A percentile compares a stretch with the other conserved stretches of the same genome.
Conservation (phyloP, 2,888 invertebrate species). For the Chorisops tibialis region DNA sequence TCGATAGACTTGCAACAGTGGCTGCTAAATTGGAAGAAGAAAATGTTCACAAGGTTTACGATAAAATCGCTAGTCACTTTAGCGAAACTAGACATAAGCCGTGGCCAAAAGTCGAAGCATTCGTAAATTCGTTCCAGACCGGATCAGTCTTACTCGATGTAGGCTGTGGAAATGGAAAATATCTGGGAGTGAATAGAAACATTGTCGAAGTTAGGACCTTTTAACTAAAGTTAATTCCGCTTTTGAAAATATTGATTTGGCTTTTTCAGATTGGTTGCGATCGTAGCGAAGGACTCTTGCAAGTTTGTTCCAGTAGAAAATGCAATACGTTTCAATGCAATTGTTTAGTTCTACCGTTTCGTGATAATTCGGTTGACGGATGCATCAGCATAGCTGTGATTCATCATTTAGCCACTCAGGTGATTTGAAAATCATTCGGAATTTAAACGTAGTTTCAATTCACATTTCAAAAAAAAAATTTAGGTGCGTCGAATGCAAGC, state of each 20-base stretch:
- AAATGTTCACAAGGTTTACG: slow-evolving; percentile 86
- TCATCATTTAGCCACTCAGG: slow-evolving; percentile 86
- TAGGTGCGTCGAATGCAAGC: slow-evolving; percentile 72
- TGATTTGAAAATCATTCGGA: too few species aligned
- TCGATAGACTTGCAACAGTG: slow-evolving; percentile 26
- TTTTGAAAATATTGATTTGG: background rate
- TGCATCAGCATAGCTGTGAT: slow-evolving; percentile 93
- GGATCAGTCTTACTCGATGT: slow-evolving; percentile 82
- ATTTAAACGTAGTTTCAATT: too few species aligned
- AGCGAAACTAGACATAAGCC: slow-evolving; percentile 90
- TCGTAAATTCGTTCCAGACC: slow-evolving; percentile 63
- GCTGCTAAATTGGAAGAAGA: slow-evolving; percentile 67
- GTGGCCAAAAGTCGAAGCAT: slow-evolving; percentile 88
- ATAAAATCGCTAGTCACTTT: slow-evolving; percentile 91
- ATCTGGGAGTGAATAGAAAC: slow-evolving; percentile 64
- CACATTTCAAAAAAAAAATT: too few species aligned
- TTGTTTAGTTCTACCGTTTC: slow-evolving; percentile 70
- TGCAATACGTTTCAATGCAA: slow-evolving; percentile 74
- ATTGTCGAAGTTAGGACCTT: slow-evolving; percentile 58
- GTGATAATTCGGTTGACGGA: slow-evolving; percentile 68
- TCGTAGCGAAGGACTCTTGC: slow-evolving; percentile 65
- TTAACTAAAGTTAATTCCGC: slow-evolving; percentile 23
- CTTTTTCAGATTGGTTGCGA: slow-evolving; percentile 72
- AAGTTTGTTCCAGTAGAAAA: slow-evolving; percentile 60
- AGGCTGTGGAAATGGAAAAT: slow-evolving; percentile 99